A percentile compares a stretch with the other conserved stretches of the same genome.
These are phyloP conservation scores for Chrysocyon brachyurus DNA, from an alignment of 2,797 vertebrate genomes.

Conservation along the genomic window DNA sequence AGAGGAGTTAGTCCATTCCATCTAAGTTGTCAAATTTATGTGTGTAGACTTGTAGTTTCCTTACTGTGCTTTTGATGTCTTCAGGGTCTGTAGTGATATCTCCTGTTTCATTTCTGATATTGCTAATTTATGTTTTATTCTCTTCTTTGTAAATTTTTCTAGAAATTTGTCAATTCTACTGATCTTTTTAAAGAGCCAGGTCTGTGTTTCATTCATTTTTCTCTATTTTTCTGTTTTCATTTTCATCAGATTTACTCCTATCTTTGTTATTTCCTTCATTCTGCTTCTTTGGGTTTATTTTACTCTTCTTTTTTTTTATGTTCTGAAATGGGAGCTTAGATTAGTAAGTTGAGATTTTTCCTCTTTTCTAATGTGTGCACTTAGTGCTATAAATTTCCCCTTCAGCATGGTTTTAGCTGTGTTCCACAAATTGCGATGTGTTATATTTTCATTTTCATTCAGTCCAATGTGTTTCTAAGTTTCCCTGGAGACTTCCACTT, in stretches of 20 bases:
- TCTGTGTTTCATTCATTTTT: slow-evolving; percentile 17
- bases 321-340: background rate
- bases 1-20: background rate
- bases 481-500: background rate
- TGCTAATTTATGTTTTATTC: background rate
- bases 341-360: background rate
- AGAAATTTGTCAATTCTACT: background rate
- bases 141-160: background rate
- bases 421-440: background rate
- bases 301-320: background rate
- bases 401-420: background rate
- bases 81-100: background rate
- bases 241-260: background rate
- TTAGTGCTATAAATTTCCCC: background rate
- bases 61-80: background rate
- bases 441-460: background rate
- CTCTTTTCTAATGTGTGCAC: background rate
- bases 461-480: background rate
- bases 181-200: background rate
- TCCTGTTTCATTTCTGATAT: background rate
- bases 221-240: background rate
- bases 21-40: background rate
- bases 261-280: background rate
- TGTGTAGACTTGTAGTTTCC: background rate
- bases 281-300: background rate